These are phyloP conservation scores for Platanista minor DNA, from an alignment of 2,113 vertebrate genomes.

Conservation along the genomic window DNA sequence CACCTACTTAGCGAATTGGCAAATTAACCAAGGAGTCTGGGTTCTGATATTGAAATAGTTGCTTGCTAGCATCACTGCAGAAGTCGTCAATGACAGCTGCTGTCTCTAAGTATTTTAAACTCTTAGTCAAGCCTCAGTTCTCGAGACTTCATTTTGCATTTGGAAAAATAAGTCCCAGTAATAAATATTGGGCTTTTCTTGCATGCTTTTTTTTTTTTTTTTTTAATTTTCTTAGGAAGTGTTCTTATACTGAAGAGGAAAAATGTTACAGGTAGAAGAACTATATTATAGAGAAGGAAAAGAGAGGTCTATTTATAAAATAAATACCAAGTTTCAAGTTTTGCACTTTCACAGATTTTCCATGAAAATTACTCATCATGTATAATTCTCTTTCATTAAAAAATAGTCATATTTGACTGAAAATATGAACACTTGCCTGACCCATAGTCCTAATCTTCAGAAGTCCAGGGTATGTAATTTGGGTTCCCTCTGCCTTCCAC, in stretches of 20 bases:
- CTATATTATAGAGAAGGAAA: background rate
- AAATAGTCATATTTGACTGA: background rate
- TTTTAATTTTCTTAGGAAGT: background rate
- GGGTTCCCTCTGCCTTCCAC: background rate
- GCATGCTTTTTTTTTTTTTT: background rate
- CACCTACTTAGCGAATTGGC: background rate
- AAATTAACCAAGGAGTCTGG: slow-evolving; percentile 12
- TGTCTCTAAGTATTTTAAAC: background rate
- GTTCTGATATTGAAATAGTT: background rate
- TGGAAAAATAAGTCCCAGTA: background rate
- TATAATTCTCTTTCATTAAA: background rate
- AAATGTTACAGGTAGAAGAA: background rate
- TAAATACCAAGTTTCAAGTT: background rate
- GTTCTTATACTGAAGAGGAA: background rate
- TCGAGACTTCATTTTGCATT: background rate
- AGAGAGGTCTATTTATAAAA: background rate
- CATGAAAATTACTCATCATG: background rate
- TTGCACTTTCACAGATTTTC: background rate
- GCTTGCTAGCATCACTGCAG: background rate
- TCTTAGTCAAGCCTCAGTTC: background rate
- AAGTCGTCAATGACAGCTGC: background rate
- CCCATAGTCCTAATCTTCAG: background rate
- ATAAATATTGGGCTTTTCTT: background rate
- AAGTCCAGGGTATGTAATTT: background rate
- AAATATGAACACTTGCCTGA: background rate